Base-by-base conservation (phyloP, 2,797 vertebrate genomes). In the Lycodopsis pacificus region DNA sequence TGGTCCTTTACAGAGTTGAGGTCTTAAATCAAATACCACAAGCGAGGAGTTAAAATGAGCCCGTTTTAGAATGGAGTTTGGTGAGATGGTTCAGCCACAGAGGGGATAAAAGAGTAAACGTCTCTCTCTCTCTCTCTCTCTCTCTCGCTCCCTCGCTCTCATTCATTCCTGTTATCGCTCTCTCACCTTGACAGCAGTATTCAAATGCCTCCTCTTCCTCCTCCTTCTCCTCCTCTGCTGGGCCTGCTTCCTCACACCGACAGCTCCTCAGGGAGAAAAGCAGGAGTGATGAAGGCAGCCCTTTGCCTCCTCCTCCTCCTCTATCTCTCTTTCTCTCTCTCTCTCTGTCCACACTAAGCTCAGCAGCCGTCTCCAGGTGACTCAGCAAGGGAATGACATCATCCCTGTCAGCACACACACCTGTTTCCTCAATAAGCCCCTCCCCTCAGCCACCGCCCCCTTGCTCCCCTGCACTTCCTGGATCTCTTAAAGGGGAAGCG, bases 361-460 rank as follows among this genome's bases (percentile, higher is more conserved):
- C 74, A 63, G 76, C 77, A 36, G 73, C 63, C 46, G 80, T 90
- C 90, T 88, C 89, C 95, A 94, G 94, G 93, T 94, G 91, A 94
- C 91, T 86, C 88, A 82, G 78, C 81, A 91, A 83, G 10, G 81
- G 85, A 92, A 94, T 94, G 93, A 95, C 94, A 94, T 95, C 93
- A 95, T 91, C 84, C 46, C 77, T 90, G 72, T 90, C 79, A 40
- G 78, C 75, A 51, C 91, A 89, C 90, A 93, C 94, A 95, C 95
- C 94, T 95, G 94, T 93, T 93, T 92, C 92, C 91, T 89, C 80
- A 67, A 71, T 65, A 86, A 87, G 88, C 88, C 14, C 91, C 91
- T 9, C 90, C 93, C 86, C 82, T 36, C 48, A 51, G 32, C 58
- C 58, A 13, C 74, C n/a, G 10, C 67, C 36, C 62, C 40, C 46